phyloP scores from a whole-genome alignment of 2,113 vertebrate genomes.

The Grantiella picta region DNA sequence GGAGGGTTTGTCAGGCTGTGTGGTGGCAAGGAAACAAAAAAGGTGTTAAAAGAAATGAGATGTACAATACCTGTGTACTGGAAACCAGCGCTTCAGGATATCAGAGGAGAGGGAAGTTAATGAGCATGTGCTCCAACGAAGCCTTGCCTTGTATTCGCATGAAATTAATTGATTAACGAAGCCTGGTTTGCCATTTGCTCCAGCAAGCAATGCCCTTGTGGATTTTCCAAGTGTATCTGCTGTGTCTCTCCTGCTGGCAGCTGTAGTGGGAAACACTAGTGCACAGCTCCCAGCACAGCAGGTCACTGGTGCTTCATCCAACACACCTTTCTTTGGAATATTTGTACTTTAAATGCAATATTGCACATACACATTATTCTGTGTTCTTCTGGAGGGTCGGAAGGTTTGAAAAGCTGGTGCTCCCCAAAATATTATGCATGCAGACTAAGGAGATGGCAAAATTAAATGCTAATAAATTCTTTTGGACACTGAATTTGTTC shows the following conservation, averaged over 20 bases:
- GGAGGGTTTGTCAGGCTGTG: neutral
- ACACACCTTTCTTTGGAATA: neutral
- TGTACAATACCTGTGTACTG: neutral
- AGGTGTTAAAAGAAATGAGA: neutral
- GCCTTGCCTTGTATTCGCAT: neutral
- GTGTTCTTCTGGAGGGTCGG: neutral
- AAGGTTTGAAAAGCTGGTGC: neutral
- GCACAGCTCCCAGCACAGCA: neutral
- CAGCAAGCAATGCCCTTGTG: neutral
- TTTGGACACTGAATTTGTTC: neutral
- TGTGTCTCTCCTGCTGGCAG: neutral
- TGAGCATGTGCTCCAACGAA: fast-evolving
- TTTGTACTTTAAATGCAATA: fast-evolving
- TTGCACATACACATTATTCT: fast-evolving
- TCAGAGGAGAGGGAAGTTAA: neutral
- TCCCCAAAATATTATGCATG: neutral
- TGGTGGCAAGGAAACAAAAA: neutral
- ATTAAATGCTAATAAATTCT: neutral
- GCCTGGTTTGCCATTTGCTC: neutral
- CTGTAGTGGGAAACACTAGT: neutral
- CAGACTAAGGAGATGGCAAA: neutral
- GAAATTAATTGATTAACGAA: neutral
- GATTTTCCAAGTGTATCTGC: neutral
- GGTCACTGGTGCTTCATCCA: fast-evolving
- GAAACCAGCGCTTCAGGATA: neutral